Conservation (phyloP, 1,140 invertebrate species). For the Eueides isabella region DNA sequence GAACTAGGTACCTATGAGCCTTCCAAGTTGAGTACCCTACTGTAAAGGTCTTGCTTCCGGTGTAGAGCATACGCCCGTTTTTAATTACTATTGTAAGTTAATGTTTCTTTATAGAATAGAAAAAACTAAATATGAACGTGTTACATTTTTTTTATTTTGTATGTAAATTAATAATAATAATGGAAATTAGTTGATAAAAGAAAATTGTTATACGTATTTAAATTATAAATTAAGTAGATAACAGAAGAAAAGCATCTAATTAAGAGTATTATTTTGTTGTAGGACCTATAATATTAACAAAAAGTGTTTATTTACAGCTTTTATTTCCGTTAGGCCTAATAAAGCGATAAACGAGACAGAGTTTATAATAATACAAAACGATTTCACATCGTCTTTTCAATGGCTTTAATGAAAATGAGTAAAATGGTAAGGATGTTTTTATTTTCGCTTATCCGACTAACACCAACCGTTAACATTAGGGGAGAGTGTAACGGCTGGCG, state of each 20-base stretch:
- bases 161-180: no score
- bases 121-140: neutral
- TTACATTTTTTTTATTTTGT: no score
- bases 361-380: neutral
- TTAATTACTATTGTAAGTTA: slow-evolving; percentile 12
- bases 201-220: no score
- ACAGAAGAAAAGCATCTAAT: no score
- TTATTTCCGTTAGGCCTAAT: neutral
- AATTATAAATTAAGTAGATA: no score
- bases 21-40: slow-evolving; percentile 11
- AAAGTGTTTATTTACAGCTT: neutral
- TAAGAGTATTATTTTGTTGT: no score
- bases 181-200: no score
- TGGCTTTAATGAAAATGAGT: slow-evolving; percentile 26
- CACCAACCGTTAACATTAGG: slow-evolving; percentile 49
- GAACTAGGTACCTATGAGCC: slow-evolving; percentile 13
- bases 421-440: slow-evolving; percentile 42
- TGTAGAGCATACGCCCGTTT: neutral
- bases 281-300: no score
- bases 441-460: slow-evolving; percentile 42
- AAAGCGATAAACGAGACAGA: neutral
- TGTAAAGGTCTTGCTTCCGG: neutral
- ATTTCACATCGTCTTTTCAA: neutral
- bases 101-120: neutral
- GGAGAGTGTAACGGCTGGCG: slow-evolving; percentile 58